Evolutionary conservation across 2,888 invertebrate species (phyloP).

Genomic region (Malthinus flaveolus): DNA sequence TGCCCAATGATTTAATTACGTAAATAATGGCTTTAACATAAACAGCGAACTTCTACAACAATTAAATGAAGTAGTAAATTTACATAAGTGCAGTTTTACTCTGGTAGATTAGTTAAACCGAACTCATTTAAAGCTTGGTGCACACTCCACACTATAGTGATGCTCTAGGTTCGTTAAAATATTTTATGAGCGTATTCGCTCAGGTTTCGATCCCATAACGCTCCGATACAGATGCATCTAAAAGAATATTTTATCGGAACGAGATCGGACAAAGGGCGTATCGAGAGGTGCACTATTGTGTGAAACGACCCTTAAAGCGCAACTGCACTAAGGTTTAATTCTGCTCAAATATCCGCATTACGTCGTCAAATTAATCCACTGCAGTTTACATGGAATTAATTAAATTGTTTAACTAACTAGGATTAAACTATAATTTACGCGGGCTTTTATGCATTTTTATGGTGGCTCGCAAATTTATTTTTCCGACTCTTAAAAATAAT

Average conservation of each 20-base stretch:
- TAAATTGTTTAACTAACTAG: slow-evolving; percentile 20
- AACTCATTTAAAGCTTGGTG: slow-evolving; percentile 13
- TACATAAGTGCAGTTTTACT: background rate
- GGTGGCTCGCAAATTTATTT: background rate
- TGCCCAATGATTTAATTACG: no score
- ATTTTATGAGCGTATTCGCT: no score
- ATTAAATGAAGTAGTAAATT: slow-evolving; percentile 1
- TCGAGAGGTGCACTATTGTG: no score
- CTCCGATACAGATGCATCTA: no score
- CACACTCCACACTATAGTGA: no score
- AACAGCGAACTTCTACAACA: background rate
- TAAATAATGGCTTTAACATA: background rate
- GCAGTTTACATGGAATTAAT: slow-evolving; percentile 23
- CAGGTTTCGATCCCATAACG: no score
- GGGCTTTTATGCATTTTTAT: background rate
- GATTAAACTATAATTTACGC: slow-evolving; percentile 20
- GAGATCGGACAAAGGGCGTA: no score
- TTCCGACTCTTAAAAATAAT: background rate
- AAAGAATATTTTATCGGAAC: no score
- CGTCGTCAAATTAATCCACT: slow-evolving; percentile 16
- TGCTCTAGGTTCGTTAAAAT: no score
- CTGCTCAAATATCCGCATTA: slow-evolving; percentile 17
- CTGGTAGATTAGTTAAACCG: slow-evolving; percentile 1
- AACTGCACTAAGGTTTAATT: slow-evolving; percentile 21
- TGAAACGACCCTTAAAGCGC: no score